Evolutionary conservation across 2,888 invertebrate species (phyloP).

Genomic region (Odontomyia ornata): DNA sequence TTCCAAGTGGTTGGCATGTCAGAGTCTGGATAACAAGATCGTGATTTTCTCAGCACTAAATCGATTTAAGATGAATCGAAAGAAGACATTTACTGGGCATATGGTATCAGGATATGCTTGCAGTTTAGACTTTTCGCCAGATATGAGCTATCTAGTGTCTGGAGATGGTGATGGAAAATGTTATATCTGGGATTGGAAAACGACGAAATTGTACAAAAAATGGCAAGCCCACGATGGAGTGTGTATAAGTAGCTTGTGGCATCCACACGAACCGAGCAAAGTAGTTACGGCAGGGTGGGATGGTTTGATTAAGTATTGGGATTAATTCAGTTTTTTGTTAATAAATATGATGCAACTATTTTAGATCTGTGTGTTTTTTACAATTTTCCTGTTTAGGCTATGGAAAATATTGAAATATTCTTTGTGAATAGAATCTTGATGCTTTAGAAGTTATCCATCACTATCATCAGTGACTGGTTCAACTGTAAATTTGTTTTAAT

Average conservation of each 20-base stretch:
- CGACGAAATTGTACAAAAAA: slow-evolving; percentile 96
- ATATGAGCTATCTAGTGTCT: slow-evolving; percentile 97
- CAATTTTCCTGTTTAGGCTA: too few relatives aligned
- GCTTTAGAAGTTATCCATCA: too few relatives aligned
- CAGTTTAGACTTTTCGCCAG: slow-evolving; percentile 95
- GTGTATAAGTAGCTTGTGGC: slow-evolving; percentile 95
- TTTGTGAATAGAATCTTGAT: too few relatives aligned
- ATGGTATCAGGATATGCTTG: slow-evolving; percentile 99
- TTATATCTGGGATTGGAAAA: slow-evolving; percentile 99
- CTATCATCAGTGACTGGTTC: too few relatives aligned
- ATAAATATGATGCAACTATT: too few relatives aligned
- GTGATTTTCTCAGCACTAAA: slow-evolving; percentile 97
- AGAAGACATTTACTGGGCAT: slow-evolving; percentile 97
- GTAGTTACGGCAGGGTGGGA: slow-evolving; percentile 99
- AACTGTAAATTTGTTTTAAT: too few relatives aligned
- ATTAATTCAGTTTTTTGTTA: slow-evolving; percentile 67
- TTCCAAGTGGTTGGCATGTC: slow-evolving; percentile 98
- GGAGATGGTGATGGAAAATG: slow-evolving; percentile 99
- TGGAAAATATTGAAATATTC: too few relatives aligned
- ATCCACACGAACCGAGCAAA: slow-evolving; percentile 98
- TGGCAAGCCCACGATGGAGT: slow-evolving; percentile 99
- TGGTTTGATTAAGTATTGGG: slow-evolving; percentile 98
- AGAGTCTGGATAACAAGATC: slow-evolving; percentile 99
- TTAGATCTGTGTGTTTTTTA: too few relatives aligned
- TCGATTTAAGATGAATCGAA: slow-evolving; percentile 96